These are phyloP conservation scores for Salvelinus sp. DNA, from an alignment of 2,113 vertebrate genomes.

Conservation along the genomic window DNA sequence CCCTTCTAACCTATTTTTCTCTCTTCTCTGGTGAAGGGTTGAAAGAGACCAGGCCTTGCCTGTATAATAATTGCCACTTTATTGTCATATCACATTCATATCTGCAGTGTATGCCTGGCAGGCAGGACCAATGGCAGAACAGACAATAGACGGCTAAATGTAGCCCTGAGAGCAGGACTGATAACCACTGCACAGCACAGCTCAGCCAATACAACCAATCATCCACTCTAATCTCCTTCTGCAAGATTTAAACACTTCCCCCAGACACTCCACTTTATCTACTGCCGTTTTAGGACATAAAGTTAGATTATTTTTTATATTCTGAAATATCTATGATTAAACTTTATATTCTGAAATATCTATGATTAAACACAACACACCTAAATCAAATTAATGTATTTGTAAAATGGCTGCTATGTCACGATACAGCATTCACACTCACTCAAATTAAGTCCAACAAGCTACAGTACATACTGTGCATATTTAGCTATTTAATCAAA, in stretches of 20 bases:
- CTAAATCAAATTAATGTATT: not conserved
- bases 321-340: not conserved
- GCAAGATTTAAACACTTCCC: constrained; percentile 58
- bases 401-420: not conserved
- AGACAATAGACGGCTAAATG: constrained; percentile 55
- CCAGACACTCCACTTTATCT: constrained; percentile 37
- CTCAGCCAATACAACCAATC: constrained; percentile 80
- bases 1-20: constrained; percentile 20
- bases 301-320: not conserved
- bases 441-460: too few relatives aligned
- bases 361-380: not conserved
- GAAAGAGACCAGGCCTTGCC: constrained; percentile 54
- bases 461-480: too few relatives aligned
- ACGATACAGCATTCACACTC: too few relatives aligned
- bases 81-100: constrained; percentile 79
- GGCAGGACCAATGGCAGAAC: constrained; percentile 60
- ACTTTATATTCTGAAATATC: not conserved
- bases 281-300: not conserved
- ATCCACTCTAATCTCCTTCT: constrained; percentile 73
- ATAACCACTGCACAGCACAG: constrained; percentile 70
- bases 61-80: constrained; percentile 76
- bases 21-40: constrained; percentile 35
- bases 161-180: constrained; percentile 56
- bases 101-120: constrained; percentile 49
- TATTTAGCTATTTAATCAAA: too few relatives aligned